Base-by-base conservation (phyloP, 2,113 vertebrate genomes). In the Morone chrysops region DNA sequence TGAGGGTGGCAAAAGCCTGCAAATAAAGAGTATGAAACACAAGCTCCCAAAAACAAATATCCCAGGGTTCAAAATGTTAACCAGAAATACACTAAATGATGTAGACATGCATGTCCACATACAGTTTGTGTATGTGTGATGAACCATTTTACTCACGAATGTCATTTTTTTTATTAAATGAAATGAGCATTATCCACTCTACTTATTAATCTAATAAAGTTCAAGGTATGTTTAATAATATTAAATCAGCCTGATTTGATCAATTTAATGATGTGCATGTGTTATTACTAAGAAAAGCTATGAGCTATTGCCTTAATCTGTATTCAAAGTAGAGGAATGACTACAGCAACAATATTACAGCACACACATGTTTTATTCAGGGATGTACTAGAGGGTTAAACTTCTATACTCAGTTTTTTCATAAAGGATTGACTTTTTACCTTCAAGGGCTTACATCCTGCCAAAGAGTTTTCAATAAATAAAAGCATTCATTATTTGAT, bases 211-310 rank as follows among this genome's bases (percentile, higher is more conserved):
- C 40, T 17, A 45, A 57, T 45, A 48, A 61, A 50, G 31, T 31
- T 31, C 31, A 31, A 31, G 31, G 31, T 31, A 2, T 4, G 31
- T 31, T 31, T 31, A 31, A 31, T 31, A 31, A 31, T 31, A 31
- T 3, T 4, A 31, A 31, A 31, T 41, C 1, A 75, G 13, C 36
- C 3, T 43, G 16, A 66, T 56, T 22, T 48, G 22, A 61, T 48
- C n/a, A 38, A 47, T 73, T 48, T 38, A 48, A 72, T 72, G 22
- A 70, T 70, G 25, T 70, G 36, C 54, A 40, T 54, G 17, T 75
- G n/a, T 63, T 75, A 31, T 54, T 47, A 16, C 25, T 47, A 17
- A 47, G 22, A 36, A 17, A 67, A 47, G 43, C 57, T 50, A 22
- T 12, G 38, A 54, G 73, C 61, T 43, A 14, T 75, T 7, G 16